Evolutionary conservation across 2,113 vertebrate genomes (phyloP).

Genomic region (Petroica traversi): DNA sequence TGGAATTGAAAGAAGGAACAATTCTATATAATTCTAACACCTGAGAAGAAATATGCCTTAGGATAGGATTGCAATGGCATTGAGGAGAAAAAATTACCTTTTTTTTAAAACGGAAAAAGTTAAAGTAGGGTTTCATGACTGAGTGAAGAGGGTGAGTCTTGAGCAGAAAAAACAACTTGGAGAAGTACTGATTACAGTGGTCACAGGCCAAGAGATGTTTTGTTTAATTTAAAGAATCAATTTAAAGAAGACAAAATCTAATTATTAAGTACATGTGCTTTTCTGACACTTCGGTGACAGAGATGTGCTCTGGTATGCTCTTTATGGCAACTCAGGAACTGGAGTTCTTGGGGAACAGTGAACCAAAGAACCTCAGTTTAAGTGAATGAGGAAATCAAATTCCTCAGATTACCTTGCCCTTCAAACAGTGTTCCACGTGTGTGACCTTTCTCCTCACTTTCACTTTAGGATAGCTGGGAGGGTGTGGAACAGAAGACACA

Average conservation of each 20-base stretch:
- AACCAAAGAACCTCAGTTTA: background rate
- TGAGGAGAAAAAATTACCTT: background rate
- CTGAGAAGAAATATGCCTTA: background rate
- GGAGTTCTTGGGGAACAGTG: background rate
- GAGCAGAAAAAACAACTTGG: background rate
- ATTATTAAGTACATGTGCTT: background rate
- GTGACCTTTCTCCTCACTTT: background rate
- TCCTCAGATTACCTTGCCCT: background rate
- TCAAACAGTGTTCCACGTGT: background rate
- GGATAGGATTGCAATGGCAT: background rate
- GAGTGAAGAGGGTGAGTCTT: background rate
- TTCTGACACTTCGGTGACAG: background rate
- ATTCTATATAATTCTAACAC: background rate
- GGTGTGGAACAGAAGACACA: background rate
- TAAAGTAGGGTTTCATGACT: background rate
- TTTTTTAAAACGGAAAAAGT: background rate
- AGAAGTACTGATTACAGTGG: background rate
- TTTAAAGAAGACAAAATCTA: background rate
- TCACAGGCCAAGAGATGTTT: background rate
- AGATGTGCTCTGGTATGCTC: background rate
- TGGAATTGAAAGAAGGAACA: background rate
- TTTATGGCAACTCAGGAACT: background rate
- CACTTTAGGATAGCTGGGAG: background rate
- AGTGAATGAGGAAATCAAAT: background rate
- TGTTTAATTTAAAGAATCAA: background rate